Conservation (phyloP, 2,797 vertebrate genomes). For the Hafferia zeledoni region DNA sequence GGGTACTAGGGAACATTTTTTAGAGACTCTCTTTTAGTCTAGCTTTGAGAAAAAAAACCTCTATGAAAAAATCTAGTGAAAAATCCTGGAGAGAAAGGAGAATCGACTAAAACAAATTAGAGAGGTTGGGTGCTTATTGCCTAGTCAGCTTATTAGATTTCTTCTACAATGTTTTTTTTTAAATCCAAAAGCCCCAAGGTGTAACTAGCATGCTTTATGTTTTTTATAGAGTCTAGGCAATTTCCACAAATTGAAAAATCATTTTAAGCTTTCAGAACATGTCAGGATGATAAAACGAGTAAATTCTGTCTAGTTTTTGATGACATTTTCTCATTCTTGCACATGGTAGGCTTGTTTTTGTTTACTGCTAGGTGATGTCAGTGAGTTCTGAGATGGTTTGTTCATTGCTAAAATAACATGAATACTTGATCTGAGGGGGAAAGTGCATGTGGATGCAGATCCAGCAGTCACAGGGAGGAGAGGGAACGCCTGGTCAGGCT, state of each 20-base stretch:
- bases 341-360: background rate
- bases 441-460: fast-evolving
- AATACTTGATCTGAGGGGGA: background rate
- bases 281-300: constrained; percentile 46
- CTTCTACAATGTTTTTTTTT: background rate
- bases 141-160: constrained; percentile 49
- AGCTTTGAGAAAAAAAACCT: background rate
- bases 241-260: constrained; percentile 56
- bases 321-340: background rate
- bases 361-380: background rate
- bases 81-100: background rate
- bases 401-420: background rate
- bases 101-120: background rate
- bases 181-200: constrained; percentile 49
- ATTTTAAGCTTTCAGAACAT: constrained; percentile 42
- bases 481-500: background rate
- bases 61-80: background rate
- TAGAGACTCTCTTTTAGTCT: background rate
- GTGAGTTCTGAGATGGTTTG: background rate
- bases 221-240: constrained; percentile 52
- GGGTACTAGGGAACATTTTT: background rate
- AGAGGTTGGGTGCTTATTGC: constrained; percentile 19
- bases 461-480: fast-evolving
- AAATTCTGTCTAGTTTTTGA: background rate
- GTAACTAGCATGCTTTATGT: constrained; percentile 37